Conservation (phyloP, 1,140 invertebrate genomes). For the Zaprionus africanus region DNA sequence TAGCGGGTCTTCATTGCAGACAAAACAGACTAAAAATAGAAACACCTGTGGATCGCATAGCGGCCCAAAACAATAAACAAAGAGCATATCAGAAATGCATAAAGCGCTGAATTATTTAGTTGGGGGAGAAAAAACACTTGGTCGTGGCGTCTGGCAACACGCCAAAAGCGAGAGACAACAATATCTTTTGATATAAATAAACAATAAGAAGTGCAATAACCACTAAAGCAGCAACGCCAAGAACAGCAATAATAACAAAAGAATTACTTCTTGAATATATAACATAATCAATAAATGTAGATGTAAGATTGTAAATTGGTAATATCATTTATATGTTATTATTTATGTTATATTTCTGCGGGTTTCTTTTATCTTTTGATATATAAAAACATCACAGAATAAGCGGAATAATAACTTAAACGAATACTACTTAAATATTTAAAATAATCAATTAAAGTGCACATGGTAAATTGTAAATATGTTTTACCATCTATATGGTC, state of each 20-base stretch:
- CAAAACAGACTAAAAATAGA: slow-evolving; percentile 29
- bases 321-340: too few species aligned
- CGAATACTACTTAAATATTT: background rate
- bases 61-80: slow-evolving; percentile 37
- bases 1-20: background rate
- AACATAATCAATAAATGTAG: background rate
- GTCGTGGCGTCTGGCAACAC: slow-evolving; percentile 40
- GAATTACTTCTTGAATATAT: background rate
- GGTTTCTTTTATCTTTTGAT: too few species aligned
- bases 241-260: slow-evolving; percentile 17
- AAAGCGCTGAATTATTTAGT: slow-evolving; percentile 39
- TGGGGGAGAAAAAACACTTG: slow-evolving; percentile 29
- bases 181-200: slow-evolving; percentile 58
- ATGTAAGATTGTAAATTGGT: background rate
- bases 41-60: slow-evolving; percentile 46
- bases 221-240: slow-evolving; percentile 31
- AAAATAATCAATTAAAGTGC: background rate
- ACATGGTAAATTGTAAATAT: background rate
- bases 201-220: slow-evolving; percentile 55
- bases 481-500: too few species aligned
- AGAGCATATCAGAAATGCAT: slow-evolving; percentile 38
- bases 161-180: slow-evolving; percentile 53
- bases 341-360: too few species aligned
- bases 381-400: slow-evolving; percentile 1
- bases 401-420: background rate